Base-by-base conservation (phyloP, 2,113 vertebrate genomes). In the Phoxinus phoxinus region DNA sequence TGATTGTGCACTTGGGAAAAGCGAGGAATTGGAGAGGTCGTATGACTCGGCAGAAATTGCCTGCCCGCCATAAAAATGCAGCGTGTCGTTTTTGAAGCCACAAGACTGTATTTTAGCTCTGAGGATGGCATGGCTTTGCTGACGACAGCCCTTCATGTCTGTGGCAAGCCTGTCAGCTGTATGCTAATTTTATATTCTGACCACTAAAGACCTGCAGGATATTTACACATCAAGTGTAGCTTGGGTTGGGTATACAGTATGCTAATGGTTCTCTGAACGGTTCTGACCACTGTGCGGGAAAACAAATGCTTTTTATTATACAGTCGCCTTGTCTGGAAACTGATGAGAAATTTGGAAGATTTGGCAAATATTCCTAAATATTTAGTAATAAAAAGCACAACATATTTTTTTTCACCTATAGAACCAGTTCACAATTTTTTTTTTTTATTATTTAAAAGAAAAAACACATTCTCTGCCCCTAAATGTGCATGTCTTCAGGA, bases 11-110 rank as follows among this genome's bases (percentile, higher is more conserved):
- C 78, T 71, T 7, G 21, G 65, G 46, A n/a, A 83, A 73, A 44
- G 53, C 11, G 11, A 69, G 83, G 48, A 84, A 84, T 58, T 19
- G 8, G 23, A 44, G 46, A 75, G 44, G 71, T 46, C 9, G 10
- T 48, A 61, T 86, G 87, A 86, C 81, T 75, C 32, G 12, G 46
- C 84, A 80, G 46, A 83, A 85, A 63, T 15, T n/a, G 13, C 15
- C 30, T 67, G 35, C 12, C 27, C 81, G 83, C 32, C 12, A n/a
- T 5, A 37, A 37, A 59, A 44, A 41, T 56, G 12, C 17, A 53
- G 21, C 11, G n/a, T 63, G 74, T 53, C 1, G 30, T 41, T 79
- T 79, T 59, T 59, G 32, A 59, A 12, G 12, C 32, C 30, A 3
- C 35, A 23, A 79, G 23, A 41, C 27, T 56, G 46, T 21, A n/a